phyloP scores from a whole-genome alignment of 30 jellyfish, hydroid and myxozoan species.

The Cassiopea xamachana region DNA sequence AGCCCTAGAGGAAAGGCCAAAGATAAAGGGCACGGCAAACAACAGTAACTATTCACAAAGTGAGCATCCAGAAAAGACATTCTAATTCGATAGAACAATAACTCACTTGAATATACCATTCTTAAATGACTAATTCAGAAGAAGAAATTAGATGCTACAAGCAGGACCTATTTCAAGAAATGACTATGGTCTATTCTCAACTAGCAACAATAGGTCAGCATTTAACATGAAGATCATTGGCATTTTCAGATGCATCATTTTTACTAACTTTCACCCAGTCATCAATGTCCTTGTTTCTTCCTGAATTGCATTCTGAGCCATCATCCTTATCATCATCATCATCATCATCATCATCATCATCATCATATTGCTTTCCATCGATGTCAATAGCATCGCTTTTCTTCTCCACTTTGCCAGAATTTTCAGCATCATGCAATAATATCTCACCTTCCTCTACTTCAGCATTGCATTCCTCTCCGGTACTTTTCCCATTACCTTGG shows the following conservation, averaged over 20 bases:
- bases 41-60: too few relatives aligned
- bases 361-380: not conserved
- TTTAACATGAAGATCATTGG: not conserved
- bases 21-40: too few relatives aligned
- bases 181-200: too few relatives aligned
- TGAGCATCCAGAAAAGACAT: too few relatives aligned
- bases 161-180: too few relatives aligned
- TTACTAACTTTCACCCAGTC: slow-evolving; percentile 93
- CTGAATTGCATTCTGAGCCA: slow-evolving; percentile 59
- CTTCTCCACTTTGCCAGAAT: slow-evolving; percentile 12
- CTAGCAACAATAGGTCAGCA: not conserved
- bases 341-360: slow-evolving; percentile 9
- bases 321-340: slow-evolving; percentile 30
- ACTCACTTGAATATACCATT: too few relatives aligned
- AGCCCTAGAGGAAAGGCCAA: too few relatives aligned
- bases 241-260: slow-evolving; percentile 53
- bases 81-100: too few relatives aligned
- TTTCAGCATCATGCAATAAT: not conserved
- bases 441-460: slow-evolving; percentile 5
- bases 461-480: slow-evolving; percentile 5
- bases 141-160: too few relatives aligned
- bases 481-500: slow-evolving; percentile 27
- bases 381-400: not conserved
- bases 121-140: too few relatives aligned
- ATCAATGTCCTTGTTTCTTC: slow-evolving; percentile 82